Evolutionary conservation across 2,888 invertebrate species (phyloP), one percentile per base, ranked within the genome.

Genomic region (Nemurella pictetii): DNA sequence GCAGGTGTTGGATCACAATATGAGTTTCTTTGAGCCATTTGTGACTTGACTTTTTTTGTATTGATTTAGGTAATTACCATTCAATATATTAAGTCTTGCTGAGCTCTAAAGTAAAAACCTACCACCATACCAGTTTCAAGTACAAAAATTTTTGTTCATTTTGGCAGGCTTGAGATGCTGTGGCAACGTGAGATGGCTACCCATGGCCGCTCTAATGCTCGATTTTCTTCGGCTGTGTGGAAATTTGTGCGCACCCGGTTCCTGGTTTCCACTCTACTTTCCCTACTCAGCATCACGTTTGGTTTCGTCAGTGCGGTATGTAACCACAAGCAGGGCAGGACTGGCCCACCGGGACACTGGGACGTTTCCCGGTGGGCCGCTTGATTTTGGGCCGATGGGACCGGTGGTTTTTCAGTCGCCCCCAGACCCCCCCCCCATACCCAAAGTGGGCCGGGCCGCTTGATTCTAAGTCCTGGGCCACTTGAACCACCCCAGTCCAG

Each of bases 231-330:
- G 36, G 92, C 90, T 0, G 89, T 91, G 1, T 91, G 92, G 90
- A 89, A 89, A 87, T 92, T 92, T 87, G 89, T 91, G 80, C 88
- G 91, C 83, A 92, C 91, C 15, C 89, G 93, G 80, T 88, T 92
- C 75, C 87, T 91, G 12, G 84, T 91, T 29, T 89, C 91, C 7
- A 89, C 91, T 74, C 83, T 91, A 26, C 86, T 92, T 80, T 91
- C 91, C 84, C 88, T 90, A 0, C 87, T 89, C 4, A 90, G 91
- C 83, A 87, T 91, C 7, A 86, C 89, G 72, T 88, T 90, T 82
- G 92, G 92, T 86, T 92, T 93, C 88, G 87, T 92, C 84, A 91
- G 91, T 86, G 92, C 92, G 77, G 93, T 93, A 89, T 26, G 12
- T 7, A 75, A n/a, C n/a, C n/a, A n/a, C n/a, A n/a, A n/a, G n/a